Evolutionary conservation across 2,888 invertebrate species (phyloP).

Genomic region (Arrhopalites spinosus): DNA sequence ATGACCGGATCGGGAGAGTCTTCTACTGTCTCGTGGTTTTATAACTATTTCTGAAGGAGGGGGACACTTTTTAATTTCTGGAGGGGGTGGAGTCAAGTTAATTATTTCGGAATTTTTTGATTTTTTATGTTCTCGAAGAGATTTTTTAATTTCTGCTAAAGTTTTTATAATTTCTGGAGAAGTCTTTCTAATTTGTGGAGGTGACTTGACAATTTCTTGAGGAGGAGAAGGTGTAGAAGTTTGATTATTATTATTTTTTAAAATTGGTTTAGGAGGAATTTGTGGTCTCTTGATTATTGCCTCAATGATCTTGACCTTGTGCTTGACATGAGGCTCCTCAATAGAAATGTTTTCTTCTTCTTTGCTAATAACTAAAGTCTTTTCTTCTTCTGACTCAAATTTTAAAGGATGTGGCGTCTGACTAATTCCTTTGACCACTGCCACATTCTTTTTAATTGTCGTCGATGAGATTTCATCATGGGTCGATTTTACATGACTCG

Average conservation of each 20-base stretch:
- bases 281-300: conserved; percentile 9
- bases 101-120: no score
- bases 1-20: background rate
- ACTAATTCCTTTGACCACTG: background rate
- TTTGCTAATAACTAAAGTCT: background rate
- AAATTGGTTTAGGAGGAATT: conserved; percentile 16
- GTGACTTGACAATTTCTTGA: background rate
- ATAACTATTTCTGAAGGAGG: no score
- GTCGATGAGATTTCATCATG: no score
- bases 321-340: background rate
- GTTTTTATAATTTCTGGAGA: background rate
- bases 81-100: no score
- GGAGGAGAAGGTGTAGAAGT: background rate
- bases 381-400: background rate
- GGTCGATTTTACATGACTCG: background rate
- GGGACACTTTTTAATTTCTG: no score
- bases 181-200: background rate
- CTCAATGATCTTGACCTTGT: no score
- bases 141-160: background rate
- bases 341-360: background rate
- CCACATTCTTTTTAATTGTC: background rate
- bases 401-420: background rate
- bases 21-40: background rate
- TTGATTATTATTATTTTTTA: conserved; percentile 15
- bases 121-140: background rate